phyloP scores from a whole-genome alignment of 2,888 invertebrate species.

The Cyrtodaria siliqua region DNA sequence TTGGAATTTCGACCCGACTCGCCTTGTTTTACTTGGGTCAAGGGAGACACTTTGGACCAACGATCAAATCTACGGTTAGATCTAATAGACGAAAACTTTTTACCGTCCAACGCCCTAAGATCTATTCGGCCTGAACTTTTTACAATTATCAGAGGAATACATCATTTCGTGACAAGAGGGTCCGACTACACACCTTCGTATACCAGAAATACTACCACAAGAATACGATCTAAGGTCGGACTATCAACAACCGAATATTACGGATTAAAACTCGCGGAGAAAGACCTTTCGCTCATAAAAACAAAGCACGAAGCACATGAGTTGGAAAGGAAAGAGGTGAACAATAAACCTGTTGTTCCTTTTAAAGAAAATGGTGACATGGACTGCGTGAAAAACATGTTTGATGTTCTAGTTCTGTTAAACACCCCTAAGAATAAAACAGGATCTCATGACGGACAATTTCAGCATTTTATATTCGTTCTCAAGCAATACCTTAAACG shows the following conservation, averaged over 20 bases:
- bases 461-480: too few relatives aligned
- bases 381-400: too few relatives aligned
- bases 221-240: conserved; percentile 45
- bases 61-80: conserved; percentile 8
- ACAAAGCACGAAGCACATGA: too few relatives aligned
- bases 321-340: too few relatives aligned
- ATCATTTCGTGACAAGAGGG: conserved; percentile 21
- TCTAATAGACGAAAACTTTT: conserved; percentile 19
- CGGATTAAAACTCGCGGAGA: conserved; percentile 27
- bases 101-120: conserved; percentile 36
- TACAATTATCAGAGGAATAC: conserved; percentile 44
- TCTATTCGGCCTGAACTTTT: conserved; percentile 43
- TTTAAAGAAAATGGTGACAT: too few relatives aligned
- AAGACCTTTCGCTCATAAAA: not conserved
- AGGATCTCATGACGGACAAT: too few relatives aligned
- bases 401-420: too few relatives aligned
- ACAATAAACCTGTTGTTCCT: too few relatives aligned
- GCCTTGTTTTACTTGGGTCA: conserved; percentile 59
- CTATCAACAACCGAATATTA: conserved; percentile 32
- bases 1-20: conserved; percentile 46
- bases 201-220: conserved; percentile 28
- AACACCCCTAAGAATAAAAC: too few relatives aligned
- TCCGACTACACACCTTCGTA: conserved; percentile 37
- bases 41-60: conserved; percentile 19
- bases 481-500: too few relatives aligned